These are phyloP conservation scores for Styela clava DNA, from an alignment of 23 tunicate species.

Conservation along the genomic window DNA sequence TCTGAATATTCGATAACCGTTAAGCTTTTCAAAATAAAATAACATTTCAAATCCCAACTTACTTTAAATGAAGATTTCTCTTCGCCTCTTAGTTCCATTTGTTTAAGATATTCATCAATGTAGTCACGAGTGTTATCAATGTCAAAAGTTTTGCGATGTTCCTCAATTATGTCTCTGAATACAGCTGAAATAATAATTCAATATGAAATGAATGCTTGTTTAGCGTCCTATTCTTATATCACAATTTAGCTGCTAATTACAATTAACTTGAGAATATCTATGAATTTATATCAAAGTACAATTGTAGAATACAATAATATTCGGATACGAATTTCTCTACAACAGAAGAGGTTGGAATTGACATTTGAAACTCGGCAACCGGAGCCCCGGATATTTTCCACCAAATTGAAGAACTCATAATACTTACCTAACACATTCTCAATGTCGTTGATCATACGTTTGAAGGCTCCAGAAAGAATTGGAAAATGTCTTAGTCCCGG, in stretches of 20 bases:
- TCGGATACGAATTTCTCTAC: neutral
- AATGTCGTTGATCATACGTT: neutral
- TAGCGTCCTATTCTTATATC: too few relatives aligned
- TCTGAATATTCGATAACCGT: neutral
- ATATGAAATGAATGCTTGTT: neutral
- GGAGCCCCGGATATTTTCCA: neutral
- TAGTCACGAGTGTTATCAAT: constrained; percentile 22
- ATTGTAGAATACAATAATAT: neutral
- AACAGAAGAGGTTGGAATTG: neutral
- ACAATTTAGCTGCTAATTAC: too few relatives aligned
- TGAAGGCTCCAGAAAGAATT: constrained; percentile 15
- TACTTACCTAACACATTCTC: neutral
- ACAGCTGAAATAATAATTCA: constrained; percentile 5
- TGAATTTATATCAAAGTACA: neutral
- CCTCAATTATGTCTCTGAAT: constrained; percentile 16
- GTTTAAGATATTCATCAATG: constrained; percentile 30
- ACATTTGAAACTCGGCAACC: neutral
- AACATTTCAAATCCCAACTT: neutral
- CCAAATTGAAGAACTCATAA: neutral
- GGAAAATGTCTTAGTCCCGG: constrained; percentile 33
- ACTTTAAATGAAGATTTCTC: neutral
- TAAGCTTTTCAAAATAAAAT: neutral
- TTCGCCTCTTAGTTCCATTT: constrained; percentile 6
- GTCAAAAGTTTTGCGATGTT: constrained; percentile 17
- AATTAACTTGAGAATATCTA: too few relatives aligned